These are phyloP conservation scores for Rynchops niger DNA, from an alignment of 2,113 vertebrate species.

Conservation along the genomic window DNA sequence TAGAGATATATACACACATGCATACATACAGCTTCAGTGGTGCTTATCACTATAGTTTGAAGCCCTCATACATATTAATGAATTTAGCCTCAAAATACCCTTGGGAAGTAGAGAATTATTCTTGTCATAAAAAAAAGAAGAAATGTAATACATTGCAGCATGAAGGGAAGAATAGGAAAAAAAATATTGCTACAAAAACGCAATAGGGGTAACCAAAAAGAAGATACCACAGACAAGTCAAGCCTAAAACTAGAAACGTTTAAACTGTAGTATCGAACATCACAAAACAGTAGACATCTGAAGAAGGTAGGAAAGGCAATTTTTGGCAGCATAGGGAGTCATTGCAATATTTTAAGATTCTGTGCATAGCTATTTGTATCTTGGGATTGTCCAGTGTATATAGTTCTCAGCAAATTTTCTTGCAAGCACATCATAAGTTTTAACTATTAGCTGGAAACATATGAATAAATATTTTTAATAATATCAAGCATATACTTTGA, in stretches of 20 bases:
- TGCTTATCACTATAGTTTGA: not conserved
- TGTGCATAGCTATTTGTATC: not conserved
- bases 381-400: not conserved
- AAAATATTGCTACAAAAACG: not conserved
- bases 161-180: not conserved
- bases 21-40: not conserved
- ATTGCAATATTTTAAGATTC: not conserved
- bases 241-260: not conserved
- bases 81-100: not conserved
- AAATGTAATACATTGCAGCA: not conserved
- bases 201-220: not conserved
- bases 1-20: not conserved
- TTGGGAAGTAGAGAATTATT: not conserved
- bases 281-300: not conserved
- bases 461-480: not conserved
- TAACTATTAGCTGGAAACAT: not conserved
- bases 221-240: not conserved
- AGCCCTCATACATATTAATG: not conserved
- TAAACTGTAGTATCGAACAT: not conserved
- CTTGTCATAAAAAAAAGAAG: not conserved
- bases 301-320: not conserved
- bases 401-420: not conserved
- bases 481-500: not conserved
- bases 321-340: not conserved
- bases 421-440: fast-evolving